Evolutionary conservation across 2,113 vertebrate species (phyloP).

Genomic region (Grammomys dolichurus): DNA sequence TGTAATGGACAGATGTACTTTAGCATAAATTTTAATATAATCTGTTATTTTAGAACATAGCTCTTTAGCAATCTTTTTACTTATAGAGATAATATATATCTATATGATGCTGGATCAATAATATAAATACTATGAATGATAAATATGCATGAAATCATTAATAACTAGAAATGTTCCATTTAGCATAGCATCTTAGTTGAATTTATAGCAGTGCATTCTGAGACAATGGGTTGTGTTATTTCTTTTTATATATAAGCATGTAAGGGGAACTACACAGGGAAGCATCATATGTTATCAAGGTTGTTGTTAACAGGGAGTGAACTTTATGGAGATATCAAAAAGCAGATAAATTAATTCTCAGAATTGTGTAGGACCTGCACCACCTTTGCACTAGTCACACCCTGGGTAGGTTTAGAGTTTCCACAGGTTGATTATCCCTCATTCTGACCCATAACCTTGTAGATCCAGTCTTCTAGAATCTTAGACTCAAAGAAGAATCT

Average conservation of each 20-base stretch:
- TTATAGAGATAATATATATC: conserved; percentile 2
- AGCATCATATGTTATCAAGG: neutral
- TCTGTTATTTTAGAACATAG: conserved; percentile 50
- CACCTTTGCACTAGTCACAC: neutral
- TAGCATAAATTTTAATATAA: conserved; percentile 68
- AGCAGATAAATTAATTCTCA: neutral
- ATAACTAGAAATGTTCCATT: neutral
- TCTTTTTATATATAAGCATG: neutral
- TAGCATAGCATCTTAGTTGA: neutral
- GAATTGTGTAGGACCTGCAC: neutral
- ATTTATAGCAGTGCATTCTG: neutral
- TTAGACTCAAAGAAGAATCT: neutral
- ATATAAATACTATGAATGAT: neutral
- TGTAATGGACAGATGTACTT: conserved; percentile 60
- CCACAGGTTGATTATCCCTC: accelerated
- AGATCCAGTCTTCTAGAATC: neutral
- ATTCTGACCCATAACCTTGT: neutral
- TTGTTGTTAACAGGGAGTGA: neutral
- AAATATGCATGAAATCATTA: neutral
- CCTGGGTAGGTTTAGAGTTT: accelerated
- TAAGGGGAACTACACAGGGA: neutral
- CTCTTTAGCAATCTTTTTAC: conserved; percentile 41
- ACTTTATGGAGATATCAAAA: neutral
- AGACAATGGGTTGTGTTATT: neutral
- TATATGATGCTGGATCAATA: neutral